Percentiles rank a stretch among this genome's conserved stretches.
Evolutionary conservation across 2,888 invertebrate species (phyloP).

Genomic region (Megamerina dolium): DNA sequence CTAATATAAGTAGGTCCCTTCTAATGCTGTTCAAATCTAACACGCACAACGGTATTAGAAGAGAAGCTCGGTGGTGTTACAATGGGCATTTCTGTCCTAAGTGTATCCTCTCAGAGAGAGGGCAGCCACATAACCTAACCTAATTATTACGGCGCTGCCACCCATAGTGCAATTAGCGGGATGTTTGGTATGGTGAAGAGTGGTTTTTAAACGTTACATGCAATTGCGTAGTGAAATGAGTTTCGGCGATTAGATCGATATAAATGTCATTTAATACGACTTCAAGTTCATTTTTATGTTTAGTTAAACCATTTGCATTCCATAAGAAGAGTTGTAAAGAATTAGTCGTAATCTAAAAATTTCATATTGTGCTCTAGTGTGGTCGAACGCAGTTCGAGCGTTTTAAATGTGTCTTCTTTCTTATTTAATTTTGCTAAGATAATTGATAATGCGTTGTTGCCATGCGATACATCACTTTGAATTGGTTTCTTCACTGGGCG

Average conservation of each 20-base stretch:
- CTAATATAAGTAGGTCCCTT: too few relatives aligned
- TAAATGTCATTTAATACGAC: neutral
- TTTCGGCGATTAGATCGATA: neutral
- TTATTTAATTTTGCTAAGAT: neutral
- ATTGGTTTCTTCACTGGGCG: too few relatives aligned
- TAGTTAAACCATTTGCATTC: neutral
- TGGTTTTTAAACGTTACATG: neutral
- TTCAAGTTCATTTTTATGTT: slow-evolving; percentile 1
- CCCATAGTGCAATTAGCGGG: neutral
- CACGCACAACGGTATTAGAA: too few relatives aligned
- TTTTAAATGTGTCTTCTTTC: neutral
- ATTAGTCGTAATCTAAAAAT: neutral
- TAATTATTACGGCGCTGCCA: too few relatives aligned
- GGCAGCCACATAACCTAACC: too few relatives aligned
- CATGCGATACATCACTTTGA: too few relatives aligned
- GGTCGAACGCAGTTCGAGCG: neutral
- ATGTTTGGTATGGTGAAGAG: neutral
- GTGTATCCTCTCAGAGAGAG: too few relatives aligned
- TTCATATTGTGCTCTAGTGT: neutral
- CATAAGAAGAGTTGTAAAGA: neutral
- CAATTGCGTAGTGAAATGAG: neutral
- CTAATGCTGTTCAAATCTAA: too few relatives aligned
- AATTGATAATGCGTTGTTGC: neutral
- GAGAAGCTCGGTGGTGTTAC: too few relatives aligned
- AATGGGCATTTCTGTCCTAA: too few relatives aligned